phyloP scores from a whole-genome alignment of 1,140 invertebrate genomes.

The Sinella curviseta region DNA sequence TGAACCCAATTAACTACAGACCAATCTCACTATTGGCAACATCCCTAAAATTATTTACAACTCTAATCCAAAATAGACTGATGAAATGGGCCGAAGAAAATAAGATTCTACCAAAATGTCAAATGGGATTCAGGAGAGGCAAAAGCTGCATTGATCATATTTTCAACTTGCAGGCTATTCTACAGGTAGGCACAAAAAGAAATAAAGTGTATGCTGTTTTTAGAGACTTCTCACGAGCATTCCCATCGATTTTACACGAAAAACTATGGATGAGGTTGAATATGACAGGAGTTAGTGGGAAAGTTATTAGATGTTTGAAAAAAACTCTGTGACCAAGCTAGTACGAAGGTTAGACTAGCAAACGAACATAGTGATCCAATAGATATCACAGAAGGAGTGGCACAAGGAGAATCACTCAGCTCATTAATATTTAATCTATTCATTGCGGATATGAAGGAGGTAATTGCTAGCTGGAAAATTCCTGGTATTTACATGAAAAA shows the following conservation, averaged over 20 bases:
- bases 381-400: neutral
- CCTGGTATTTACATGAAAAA: slow-evolving; percentile 28
- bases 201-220: slow-evolving; percentile 2
- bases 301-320: slow-evolving; percentile 2
- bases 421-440: slow-evolving; percentile 47
- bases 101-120: slow-evolving; percentile 40
- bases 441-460: slow-evolving; percentile 40
- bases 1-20: slow-evolving; percentile 30
- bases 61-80: neutral
- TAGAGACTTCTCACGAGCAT: slow-evolving; percentile 9
- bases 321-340: slow-evolving; percentile 4
- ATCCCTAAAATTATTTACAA: slow-evolving; percentile 45
- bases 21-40: slow-evolving; percentile 39
- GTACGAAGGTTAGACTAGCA: neutral
- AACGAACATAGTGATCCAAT: neutral
- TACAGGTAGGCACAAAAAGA: slow-evolving; percentile 1
- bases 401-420: slow-evolving; percentile 27
- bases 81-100: neutral
- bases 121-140: slow-evolving; percentile 43
- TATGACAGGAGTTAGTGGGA: slow-evolving; percentile 16
- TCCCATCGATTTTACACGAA: neutral
- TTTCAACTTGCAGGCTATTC: slow-evolving; percentile 44
- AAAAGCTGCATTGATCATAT: slow-evolving; percentile 46
- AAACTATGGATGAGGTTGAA: slow-evolving; percentile 5
- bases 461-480: neutral